Evolutionary conservation across 2,113 vertebrate genomes (phyloP), one percentile per base, ranked within the genome.

Genomic region (Tenebrosternarchus preto): DNA sequence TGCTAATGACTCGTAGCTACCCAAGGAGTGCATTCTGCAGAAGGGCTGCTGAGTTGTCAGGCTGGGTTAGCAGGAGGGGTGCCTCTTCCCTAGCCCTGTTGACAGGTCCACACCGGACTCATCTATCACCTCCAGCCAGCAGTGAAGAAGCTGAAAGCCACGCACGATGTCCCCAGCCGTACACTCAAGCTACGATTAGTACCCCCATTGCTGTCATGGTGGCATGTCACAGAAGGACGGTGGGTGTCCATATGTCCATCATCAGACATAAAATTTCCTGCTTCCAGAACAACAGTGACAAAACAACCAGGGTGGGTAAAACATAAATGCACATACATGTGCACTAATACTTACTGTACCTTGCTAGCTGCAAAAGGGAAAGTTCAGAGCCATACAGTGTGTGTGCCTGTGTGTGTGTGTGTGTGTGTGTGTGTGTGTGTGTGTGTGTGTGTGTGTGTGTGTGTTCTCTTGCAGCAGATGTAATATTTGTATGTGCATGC

Each of bases 91-190:
- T 36, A 59, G 80, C 69, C 39, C 20, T 33, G 73, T 73, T 60
- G 77, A 84, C 82, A 64, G 74, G 79, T 79, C 70, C 78, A 82
- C 83, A 67, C 59, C 17, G 20, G 83, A 24, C 71, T 73, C 70
- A 84, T 86, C 78, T 74, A 81, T 86, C 78, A 78, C 24, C 66
- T 78, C 56, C 39, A 60, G 66, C 73, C 67, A 67, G 67, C 71
- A 82, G 73, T 76, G 64, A 67, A 73, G 69, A 59, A 73, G 60
- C 70, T 39, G 56, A 24, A 9, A 64, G 19, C 53, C 64, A n/a
- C 22, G 36, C 61, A 68, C n/a, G 56, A 29, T 8, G 36, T 71
- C 60, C 77, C 77, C 77, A 56, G 29, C 77, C 73, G 73, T 77
- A 77, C 60, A 82, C 64, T 76, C 66, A 29, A 50, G 74, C 85